Percentiles rank a stretch among this genome's conserved stretches.
Evolutionary conservation across 2,888 invertebrate genomes (phyloP).

Genomic region (Phoenoteleia sp.): DNA sequence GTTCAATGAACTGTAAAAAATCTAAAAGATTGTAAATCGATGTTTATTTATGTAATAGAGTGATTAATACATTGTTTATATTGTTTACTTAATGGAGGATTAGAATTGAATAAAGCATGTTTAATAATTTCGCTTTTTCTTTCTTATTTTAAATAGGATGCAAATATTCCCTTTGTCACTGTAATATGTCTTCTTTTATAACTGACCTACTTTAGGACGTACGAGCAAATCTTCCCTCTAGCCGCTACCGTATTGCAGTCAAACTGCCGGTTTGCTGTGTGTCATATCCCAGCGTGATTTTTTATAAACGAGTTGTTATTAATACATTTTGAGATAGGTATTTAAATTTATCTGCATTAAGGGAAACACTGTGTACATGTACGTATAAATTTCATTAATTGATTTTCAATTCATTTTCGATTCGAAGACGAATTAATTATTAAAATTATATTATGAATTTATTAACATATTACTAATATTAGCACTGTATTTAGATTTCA

Average conservation of each 20-base stretch:
- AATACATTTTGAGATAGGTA: no score
- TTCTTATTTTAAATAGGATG: constrained; percentile 31
- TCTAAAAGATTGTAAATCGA: no score
- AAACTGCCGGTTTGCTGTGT: constrained; percentile 18
- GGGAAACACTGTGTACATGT: no score
- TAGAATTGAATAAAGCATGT: neutral
- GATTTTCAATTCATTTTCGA: no score
- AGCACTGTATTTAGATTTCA: no score
- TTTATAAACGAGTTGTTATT: constrained; percentile 19
- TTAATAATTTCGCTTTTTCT: constrained; percentile 2
- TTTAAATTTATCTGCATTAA: no score
- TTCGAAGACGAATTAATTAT: neutral
- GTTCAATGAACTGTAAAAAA: no score
- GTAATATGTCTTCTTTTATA: constrained; percentile 46
- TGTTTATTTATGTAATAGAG: no score
- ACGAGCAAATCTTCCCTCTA: constrained; percentile 17
- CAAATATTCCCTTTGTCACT: constrained; percentile 40
- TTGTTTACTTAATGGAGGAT: constrained; percentile 6
- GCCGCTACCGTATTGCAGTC: constrained; percentile 43
- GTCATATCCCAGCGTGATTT: constrained; percentile 14
- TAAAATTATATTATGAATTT: neutral
- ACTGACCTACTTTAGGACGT: constrained; percentile 45
- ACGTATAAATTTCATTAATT: no score
- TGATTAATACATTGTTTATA: constrained; percentile 16
- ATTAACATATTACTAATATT: no score